A percentile compares a stretch with the other conserved stretches of the same genome.
phyloP scores from a whole-genome alignment of 2,888 invertebrate genomes.

The Saturnia japonica region DNA sequence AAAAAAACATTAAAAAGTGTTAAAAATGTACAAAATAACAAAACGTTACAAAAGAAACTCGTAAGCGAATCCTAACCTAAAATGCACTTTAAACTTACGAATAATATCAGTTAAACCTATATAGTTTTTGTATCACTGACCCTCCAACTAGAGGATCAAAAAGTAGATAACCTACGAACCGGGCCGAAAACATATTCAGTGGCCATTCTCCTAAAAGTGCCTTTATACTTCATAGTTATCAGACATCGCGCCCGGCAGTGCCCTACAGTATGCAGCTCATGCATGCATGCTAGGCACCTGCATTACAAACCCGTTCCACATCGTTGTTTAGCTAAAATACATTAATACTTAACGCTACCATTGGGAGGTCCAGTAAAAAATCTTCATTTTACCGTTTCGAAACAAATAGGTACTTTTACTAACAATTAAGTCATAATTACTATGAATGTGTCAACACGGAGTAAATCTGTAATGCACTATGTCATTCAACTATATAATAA shows the following conservation, averaged over 20 bases:
- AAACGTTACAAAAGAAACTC: conserved; percentile 71
- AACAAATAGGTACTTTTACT: conserved; percentile 47
- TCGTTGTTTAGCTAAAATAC: conserved; percentile 30
- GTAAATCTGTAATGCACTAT: conserved; percentile 62
- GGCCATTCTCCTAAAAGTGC: conserved; percentile 62
- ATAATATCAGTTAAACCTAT: conserved; percentile 74
- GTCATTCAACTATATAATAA: conserved; percentile 53
- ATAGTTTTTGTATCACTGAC: conserved; percentile 72
- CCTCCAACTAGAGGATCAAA: conserved; percentile 50
- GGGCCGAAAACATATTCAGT: conserved; percentile 81
- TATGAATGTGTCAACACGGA: conserved; percentile 57
- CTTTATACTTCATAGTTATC: conserved; percentile 32
- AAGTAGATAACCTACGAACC: conserved; percentile 71
- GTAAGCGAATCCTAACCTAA: conserved; percentile 68
- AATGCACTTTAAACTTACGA: conserved; percentile 61
- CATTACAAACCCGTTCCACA: neutral
- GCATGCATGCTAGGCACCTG: conserved; percentile 21
- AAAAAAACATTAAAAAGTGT: conserved; percentile 58
- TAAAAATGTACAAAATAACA: conserved; percentile 78
- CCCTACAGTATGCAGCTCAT: neutral
- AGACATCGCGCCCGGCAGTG: neutral
- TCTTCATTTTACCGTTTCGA: conserved; percentile 51
- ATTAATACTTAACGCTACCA: conserved; percentile 41
- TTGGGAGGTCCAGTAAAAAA: conserved; percentile 65
- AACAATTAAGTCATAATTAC: conserved; percentile 55